Evolutionary conservation across 2,888 invertebrate species (phyloP).

Genomic region (Drosophila fulvimacula): DNA sequence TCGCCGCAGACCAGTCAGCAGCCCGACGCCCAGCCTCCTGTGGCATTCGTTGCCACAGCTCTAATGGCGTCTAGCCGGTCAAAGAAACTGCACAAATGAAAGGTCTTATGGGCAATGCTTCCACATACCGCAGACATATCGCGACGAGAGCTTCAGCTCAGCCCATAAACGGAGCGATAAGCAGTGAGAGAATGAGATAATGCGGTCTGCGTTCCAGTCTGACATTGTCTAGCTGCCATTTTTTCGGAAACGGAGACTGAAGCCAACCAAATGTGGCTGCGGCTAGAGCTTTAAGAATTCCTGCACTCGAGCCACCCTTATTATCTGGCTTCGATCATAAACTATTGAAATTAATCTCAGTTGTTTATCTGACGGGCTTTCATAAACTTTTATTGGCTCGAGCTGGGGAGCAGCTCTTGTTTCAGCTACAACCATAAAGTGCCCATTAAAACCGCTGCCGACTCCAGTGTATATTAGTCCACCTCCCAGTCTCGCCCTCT

Average conservation of each 20-base stretch:
- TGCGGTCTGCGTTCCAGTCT: constrained; percentile 64
- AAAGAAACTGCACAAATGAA: constrained; percentile 38
- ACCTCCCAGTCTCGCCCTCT: background rate
- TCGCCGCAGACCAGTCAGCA: constrained; percentile 70
- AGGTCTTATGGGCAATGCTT: constrained; percentile 61
- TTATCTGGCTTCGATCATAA: constrained; percentile 5
- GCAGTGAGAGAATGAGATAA: constrained; percentile 44
- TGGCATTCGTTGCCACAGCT: constrained; percentile 25
- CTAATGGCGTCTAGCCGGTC: constrained; percentile 68
- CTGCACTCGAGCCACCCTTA: background rate
- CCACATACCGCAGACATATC: constrained; percentile 73
- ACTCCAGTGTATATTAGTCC: background rate
- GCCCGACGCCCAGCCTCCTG: constrained; percentile 50
- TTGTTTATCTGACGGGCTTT: constrained; percentile 20
- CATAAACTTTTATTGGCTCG: constrained; percentile 36
- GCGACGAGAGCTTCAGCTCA: constrained; percentile 43
- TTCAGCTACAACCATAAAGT: constrained; percentile 34
- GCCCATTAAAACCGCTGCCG: constrained; percentile 43
- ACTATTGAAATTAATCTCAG: constrained; percentile 8
- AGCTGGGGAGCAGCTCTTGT: background rate
- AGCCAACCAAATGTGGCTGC: background rate
- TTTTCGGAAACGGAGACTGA: constrained; percentile 18
- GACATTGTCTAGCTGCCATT: constrained; percentile 47
- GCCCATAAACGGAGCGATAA: constrained; percentile 58
- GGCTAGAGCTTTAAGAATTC: background rate